Evolutionary conservation across 2,113 vertebrate genomes (phyloP), one percentile per base, ranked within the genome.

Genomic region (Callionymus lyra): DNA sequence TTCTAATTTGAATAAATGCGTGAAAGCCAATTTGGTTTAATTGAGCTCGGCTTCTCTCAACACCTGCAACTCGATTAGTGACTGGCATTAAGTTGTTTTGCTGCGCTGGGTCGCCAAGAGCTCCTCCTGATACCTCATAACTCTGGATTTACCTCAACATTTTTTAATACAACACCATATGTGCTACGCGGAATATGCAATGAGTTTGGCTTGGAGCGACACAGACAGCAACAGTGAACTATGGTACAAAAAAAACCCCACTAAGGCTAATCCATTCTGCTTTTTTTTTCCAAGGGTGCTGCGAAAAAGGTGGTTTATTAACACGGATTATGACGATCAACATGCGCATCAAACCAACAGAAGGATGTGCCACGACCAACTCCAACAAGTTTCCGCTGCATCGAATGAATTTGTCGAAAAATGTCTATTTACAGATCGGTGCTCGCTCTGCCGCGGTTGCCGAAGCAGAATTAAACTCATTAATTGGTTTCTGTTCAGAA

Each of bases 1-100:
- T 76, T 77, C 65, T 82, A 62, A 86, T 86, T 84, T 83, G 58
- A 85, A 85, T 84, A 83, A 82, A 79, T 75, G 70, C 71, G 58
- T 62, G 65, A 72, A 77, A 79, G 76, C 73, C 82, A 86, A 82
- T 86, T 83, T 82, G 41, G 41, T 60, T 78, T 85, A 84, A 86
- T 84, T 83, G 76, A 78, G 77, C 74, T 71, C 66, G 60, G 72
- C 71, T 79, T 63, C 68, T 76, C 63, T 63, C 73, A 84, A 81
- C 83, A 84, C 78, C 82, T 83, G 80, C 80, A 79, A 77, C 68
- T 69, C 72, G 79, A 85, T 85, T 81, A 83, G 66, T 56, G 68
- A 65, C 64, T 83, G 81, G 80, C 81, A 80, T 84, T 81, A 84
- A 82, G 77, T 73, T 78, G 67, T 81, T 85, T 84, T 82, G 73